Evolutionary conservation across 2,797 vertebrate genomes (phyloP), one percentile per base, ranked within the genome.

Genomic region (Lepidocolaptes lacrymiger): DNA sequence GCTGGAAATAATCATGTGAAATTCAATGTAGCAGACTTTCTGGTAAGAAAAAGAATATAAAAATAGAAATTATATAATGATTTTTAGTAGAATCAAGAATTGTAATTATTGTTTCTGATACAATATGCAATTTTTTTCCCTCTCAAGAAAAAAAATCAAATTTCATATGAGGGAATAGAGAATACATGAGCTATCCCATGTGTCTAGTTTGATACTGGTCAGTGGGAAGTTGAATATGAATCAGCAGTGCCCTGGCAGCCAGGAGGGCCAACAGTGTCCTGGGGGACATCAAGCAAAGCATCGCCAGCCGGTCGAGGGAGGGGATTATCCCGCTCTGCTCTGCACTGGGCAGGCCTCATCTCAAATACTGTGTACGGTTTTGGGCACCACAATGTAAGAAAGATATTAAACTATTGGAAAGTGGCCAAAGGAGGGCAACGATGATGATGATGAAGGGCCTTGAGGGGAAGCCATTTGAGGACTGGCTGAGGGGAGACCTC

Each of bases 1-100:
- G 87, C 79, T 96, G 87, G 68, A 85, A 97, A 97, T 94, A 97
- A 97, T 96, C 46, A 84, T 54, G 64, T 81, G 80, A 96, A 95
- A 96, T 89, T 91, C 48, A 85, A 2, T 79, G 49, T 71, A 90
- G 49, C 28, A 94, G 94, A 89, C 62, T 85, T 91, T 34, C 43
- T 76, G 85, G 52, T 90, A 95, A 17, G 28, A 62, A 46, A 68
- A 78, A 3, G 34, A 52, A 54, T 54, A 24, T 4, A 82, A 55
- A n/a, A 69, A 34, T 48, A 54, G 80, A 52, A 55, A 15, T 34
- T 34, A 69, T 36, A 55, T 12, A 48, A 63, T 2, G 46, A 14
- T 24, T 88, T 85, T 66, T 36, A 41, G 3, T n/a, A 64, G 18
- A 83, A 49, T 36, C 18, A 74, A 49, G 69, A 64, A 68, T 58